Base-by-base conservation (phyloP, 1,140 invertebrate species). In the Pachyrhynchus sulphureomaculatus region DNA sequence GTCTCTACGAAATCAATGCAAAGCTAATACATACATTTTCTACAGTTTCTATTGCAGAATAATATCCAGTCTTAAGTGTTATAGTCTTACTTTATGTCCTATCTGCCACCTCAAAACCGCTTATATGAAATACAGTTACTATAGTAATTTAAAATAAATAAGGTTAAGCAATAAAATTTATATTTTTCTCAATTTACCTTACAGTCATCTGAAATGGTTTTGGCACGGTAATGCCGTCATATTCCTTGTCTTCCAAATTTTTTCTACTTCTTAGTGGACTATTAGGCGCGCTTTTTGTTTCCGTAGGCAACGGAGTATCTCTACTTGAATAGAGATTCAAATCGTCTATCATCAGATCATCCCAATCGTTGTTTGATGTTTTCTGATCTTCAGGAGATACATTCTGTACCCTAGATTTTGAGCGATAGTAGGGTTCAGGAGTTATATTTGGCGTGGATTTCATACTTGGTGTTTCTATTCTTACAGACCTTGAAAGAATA, bases 181-280 rank as follows among this genome's bases (percentile, higher is more conserved):
- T 37, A 18, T 1, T 15, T 13, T 37, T 37, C 36, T n/a, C 5
- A 32, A 5, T 53, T 53, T 77, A 86, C 86, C 84, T 83, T 62
- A 84, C 74, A 1, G 83, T 85, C 80, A 87, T 86, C 71, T 81
- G 80, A 75, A 87, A 87, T 13, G 86, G 84, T 67, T 85, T 84
- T 0, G 84, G 82, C 41, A 85, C 77, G 0, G 85, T 87, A 18
- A 82, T 77, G 34, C 71, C 78, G 68, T 75, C 75, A 47, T 75
- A 70, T 54, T 74, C 75, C 57, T 71, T 64, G 52, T 72, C 36
- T 68, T 78, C 56, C 56, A 59, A 64, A 15, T 60, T 39, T 45
- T 72, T 70, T 66, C 76, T 78, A 3, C 66, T 62, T 66, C 68
- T 76, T 4, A 59, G n/a, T 6, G 82, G 82, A 72, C 80, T 83